Percentiles rank a stretch among this genome's conserved stretches.
phyloP scores from a whole-genome alignment of 2,797 vertebrate species.

The Acestrorhynchus altus region DNA sequence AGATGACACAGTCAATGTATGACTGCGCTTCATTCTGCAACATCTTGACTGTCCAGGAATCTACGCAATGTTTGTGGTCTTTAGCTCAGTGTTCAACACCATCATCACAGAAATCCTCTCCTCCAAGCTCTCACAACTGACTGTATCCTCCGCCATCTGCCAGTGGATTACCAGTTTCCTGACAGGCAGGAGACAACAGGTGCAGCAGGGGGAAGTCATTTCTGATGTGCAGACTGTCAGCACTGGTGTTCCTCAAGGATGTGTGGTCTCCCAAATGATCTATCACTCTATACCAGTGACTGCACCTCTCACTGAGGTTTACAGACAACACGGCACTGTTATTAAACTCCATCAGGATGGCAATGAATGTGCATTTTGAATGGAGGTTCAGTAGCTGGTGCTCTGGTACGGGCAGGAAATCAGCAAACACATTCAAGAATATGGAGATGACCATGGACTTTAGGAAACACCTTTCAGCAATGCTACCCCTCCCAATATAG shows the following conservation, averaged over 20 bases:
- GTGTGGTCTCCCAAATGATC: background rate
- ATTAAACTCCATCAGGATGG: background rate
- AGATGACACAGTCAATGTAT: too few relatives aligned
- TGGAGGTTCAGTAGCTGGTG: background rate
- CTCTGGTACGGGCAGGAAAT: background rate
- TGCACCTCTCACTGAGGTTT: background rate
- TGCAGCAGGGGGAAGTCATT: background rate
- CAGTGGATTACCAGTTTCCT: background rate
- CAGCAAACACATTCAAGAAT: background rate
- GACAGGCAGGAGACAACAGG: background rate
- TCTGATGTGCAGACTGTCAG: too few relatives aligned
- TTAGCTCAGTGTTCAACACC: background rate
- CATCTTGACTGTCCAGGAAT: background rate
- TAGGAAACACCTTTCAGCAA: background rate
- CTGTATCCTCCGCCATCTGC: background rate
- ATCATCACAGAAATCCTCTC: background rate
- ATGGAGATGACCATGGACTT: background rate
- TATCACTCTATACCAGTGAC: background rate
- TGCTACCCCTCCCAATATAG: constrained; percentile 1
- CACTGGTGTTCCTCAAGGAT: background rate
- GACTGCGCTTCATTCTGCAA: too few relatives aligned
- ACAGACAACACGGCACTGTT: background rate
- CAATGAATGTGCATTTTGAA: too few relatives aligned
- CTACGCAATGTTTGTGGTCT: background rate
- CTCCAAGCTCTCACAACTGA: background rate